phyloP scores from a whole-genome alignment of 2,888 invertebrate genomes.

The Drosophila anomalipes region DNA sequence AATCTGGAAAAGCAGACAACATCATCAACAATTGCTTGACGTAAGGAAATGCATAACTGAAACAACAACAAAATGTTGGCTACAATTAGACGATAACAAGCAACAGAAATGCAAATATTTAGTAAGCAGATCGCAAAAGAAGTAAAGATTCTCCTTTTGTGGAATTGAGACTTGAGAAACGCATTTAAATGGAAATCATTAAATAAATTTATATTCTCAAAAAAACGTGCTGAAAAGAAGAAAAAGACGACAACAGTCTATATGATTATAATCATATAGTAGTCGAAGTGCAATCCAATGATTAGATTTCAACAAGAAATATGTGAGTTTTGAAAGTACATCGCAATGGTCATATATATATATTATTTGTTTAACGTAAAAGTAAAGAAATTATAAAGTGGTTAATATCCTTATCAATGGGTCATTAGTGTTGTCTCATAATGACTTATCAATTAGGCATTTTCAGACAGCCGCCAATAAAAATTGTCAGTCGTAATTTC shows the following conservation, averaged over 20 bases:
- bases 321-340: slow-evolving; percentile 15
- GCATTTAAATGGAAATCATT: neutral
- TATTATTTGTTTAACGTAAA: slow-evolving; percentile 37
- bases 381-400: slow-evolving; percentile 35
- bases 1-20: slow-evolving; percentile 2
- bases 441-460: slow-evolving; percentile 24
- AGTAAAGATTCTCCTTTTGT: neutral
- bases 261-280: slow-evolving; percentile 13
- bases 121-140: slow-evolving; percentile 15
- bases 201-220: neutral
- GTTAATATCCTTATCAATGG: slow-evolving; percentile 28
- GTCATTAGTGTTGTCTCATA: slow-evolving; percentile 41
- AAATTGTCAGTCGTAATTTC: slow-evolving; percentile 8
- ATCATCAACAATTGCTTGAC: neutral
- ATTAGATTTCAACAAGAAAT: slow-evolving; percentile 44
- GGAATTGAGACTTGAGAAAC: slow-evolving; percentile 9
- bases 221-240: slow-evolving; percentile 9
- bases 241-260: slow-evolving; percentile 1
- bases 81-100: slow-evolving; percentile 36
- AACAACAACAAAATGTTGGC: slow-evolving; percentile 14
- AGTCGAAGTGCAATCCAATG: slow-evolving; percentile 20
- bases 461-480: slow-evolving; percentile 1
- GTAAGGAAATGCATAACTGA: slow-evolving; percentile 5
- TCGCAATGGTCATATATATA: slow-evolving; percentile 37
- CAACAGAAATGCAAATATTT: neutral